Base-by-base conservation (phyloP, 2,888 invertebrate genomes). In the Erebia aethiops region DNA sequence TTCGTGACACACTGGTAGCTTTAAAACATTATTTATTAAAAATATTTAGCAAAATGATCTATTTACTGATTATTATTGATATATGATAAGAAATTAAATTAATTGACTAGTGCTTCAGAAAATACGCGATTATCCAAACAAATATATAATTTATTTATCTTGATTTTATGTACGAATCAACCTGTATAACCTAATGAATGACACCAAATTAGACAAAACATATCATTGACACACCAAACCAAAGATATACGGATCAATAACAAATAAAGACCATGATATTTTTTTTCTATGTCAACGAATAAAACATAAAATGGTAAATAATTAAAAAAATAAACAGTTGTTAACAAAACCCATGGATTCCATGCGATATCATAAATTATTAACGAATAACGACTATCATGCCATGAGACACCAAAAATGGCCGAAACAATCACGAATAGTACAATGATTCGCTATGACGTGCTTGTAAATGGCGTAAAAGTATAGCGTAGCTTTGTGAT, bases 181-280 rank as follows among this genome's bases (percentile, higher is more conserved):
- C 26, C 62, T 49, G 62, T 62, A 49, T 14, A 21, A 14, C 13
- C 21, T 21, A 14, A 57, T 57, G 21, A 57, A 49, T 21, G 62
- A 62, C 62, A 62, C 62, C 62, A 62, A 49, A 62, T 62, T 21
- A 62, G 49, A 62, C 46, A 62, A 49, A 16, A 61, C 43, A 61
- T 46, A 35, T 8, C 14, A 46, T n/a, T 18, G 18, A 61, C 10
- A 46, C 26, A 49, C 18, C 35, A 14, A 62, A 49, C 62, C 62
- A 62, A 62, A 49, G 8, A 60, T 16, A 58, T 35, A 56, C 21
- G 18, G 26, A 26, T 26, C 26, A 26, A 3, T 26, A 3, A 26
- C 26, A 26, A 26, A 3, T 26, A 26, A 3, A 26, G 26, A 35
- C 35, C 21, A 13, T 26, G 4, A 56, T 21, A 57, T 10, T 7